Base-by-base conservation (phyloP, 1,140 invertebrate species). In the Listronotus bonariensis region DNA sequence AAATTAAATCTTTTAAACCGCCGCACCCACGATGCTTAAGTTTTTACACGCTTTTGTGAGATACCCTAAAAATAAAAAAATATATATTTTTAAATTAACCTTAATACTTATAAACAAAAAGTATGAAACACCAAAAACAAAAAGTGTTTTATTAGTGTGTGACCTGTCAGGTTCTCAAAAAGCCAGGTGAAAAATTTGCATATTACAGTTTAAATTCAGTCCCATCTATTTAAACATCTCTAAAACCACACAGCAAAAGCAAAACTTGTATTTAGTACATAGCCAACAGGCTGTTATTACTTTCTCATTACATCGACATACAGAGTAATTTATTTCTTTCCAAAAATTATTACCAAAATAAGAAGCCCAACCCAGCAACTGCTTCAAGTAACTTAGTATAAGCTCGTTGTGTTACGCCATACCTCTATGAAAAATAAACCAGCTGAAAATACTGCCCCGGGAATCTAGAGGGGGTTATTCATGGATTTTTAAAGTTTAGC, bases 351-450 rank as follows among this genome's bases (percentile, higher is more conserved):
- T 56, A 36, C 45, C 62, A 41, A 63, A 63, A 56, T 46, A 63
- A 54, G 54, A 48, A 57, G 53, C 53, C 45, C 62, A 40, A 38
- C 62, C 53, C 45, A 55, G 46, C 54, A 55, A 56, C 54, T 55
- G 45, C 18, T 49, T 58, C 20, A 15, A 54, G 20, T 52, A 58
- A n/a, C n/a, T n/a, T n/a, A 52, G 34, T 65, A 57, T 51, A 42
- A 41, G 36, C 34, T 45, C 42, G 54, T 56, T 51, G 58, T 55
- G 57, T 61, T 61, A 61, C 58, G 49, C 58, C 58, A 61, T 45
- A 53, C 58, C 46, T 61, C 62, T 68, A 65, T 56, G 57, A 62
- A 61, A 65, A 68, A 68, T 65, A 68, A 65, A 67, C 40, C 67
- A 65, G 56, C 57, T 53, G 52, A 68, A 55, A 55, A 52, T 36